phyloP scores from a whole-genome alignment of 2,888 invertebrate species.

The Cetonia aurata region DNA sequence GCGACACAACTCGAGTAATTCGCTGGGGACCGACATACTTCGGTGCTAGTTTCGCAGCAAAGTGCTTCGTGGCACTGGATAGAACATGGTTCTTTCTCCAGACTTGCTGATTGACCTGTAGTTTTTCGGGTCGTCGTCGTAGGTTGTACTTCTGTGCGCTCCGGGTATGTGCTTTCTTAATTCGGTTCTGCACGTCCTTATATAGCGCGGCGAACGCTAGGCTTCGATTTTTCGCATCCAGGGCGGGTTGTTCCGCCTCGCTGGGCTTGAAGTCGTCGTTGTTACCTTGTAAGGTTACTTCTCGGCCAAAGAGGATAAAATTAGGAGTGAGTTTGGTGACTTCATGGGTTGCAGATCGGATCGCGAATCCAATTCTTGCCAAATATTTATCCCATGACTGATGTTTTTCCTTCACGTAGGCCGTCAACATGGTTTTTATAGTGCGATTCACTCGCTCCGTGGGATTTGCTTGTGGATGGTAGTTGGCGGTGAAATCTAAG shows the following conservation, averaged over 20 bases:
- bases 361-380: conserved; percentile 13
- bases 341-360: conserved; percentile 41
- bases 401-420: conserved; percentile 48
- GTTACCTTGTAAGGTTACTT: conserved; percentile 42
- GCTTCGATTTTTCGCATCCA: not conserved
- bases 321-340: conserved; percentile 40
- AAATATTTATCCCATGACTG: conserved; percentile 49
- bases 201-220: not conserved
- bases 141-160: not conserved
- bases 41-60: conserved; percentile 51
- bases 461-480: conserved; percentile 53
- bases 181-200: conserved; percentile 47
- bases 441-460: conserved; percentile 44
- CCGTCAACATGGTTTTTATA: conserved; percentile 45
- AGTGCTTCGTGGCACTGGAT: not conserved
- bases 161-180: not conserved
- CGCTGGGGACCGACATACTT: conserved; percentile 48
- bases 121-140: no score
- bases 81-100: no score
- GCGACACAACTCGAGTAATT: not conserved
- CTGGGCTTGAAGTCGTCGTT: not conserved
- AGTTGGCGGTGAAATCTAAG: conserved; percentile 50
- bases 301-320: conserved; percentile 45
- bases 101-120: no score
- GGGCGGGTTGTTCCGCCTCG: not conserved